Base-by-base conservation (phyloP, 2,888 invertebrate genomes). In the Stenichneumon culpator region DNA sequence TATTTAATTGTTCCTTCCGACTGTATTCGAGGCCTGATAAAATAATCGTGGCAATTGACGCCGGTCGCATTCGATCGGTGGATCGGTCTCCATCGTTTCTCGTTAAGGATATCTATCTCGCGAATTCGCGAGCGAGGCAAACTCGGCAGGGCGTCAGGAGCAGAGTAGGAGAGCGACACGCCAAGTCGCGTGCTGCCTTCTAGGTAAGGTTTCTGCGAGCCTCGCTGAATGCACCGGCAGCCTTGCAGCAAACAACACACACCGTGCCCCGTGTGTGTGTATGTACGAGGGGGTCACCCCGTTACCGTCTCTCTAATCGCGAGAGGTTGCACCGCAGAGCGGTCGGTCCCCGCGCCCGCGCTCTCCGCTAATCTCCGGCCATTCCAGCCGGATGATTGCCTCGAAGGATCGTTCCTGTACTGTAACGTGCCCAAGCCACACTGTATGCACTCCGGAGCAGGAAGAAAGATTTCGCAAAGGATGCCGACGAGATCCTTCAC, bases 181-280 rank as follows among this genome's bases (percentile, higher is more conserved):
- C 87, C 81, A 87, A 85, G 79, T 89, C 87, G 88, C 89, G 87
- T 89, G 88, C 86, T 86, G 78, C 25, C 65, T 78, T 68, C 73
- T 67, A 60, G 82, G 69, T 68, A 63, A 60, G 44, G 47, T 67
- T 50, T 39, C 47, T 52, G 65, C 52, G 36, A 67, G 57, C 32
- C 19, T 7, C 60, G 36, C 39, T 65, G 69, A 69, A 63, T 68
- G 82, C 68, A 28, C 32, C 50, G 57, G 60, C 78, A 39, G 60
- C 67, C 22, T 2, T 32, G 77, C 70, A 77, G 52, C 39, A n/a
- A n/a, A 36, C 32, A 63, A 28, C 32, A 16, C 25, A 32, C 28
- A 32, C 32, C 50, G n/a, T 50, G n/a, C 9, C 39, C 39, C 22
- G 25, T 16, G 22, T 50, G 22, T 50, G 32, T 28, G 44, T 39